Conservation (phyloP, 2,113 vertebrate species). For the Etia nguti region DNA sequence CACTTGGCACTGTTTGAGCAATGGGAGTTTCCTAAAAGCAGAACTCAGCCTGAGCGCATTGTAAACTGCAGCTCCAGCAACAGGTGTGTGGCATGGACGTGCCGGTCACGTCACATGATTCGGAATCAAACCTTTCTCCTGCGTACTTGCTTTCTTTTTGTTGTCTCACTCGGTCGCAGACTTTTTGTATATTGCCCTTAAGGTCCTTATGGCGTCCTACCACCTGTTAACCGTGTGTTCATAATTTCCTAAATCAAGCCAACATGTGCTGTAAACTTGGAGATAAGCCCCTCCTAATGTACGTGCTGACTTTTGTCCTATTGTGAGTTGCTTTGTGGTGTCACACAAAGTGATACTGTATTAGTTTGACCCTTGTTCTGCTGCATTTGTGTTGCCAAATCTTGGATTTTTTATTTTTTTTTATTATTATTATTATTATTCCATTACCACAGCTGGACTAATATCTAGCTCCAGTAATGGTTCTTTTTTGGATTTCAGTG, state of each 20-base stretch:
- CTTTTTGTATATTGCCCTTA: neutral
- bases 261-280: neutral
- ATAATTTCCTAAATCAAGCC: neutral
- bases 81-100: slow-evolving; percentile 20
- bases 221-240: neutral
- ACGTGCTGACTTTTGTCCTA: slow-evolving; percentile 44
- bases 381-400: neutral
- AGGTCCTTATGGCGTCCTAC: neutral
- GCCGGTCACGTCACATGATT: neutral
- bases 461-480: neutral
- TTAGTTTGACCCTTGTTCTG: slow-evolving; percentile 53
- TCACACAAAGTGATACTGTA: slow-evolving; percentile 49
- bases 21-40: slow-evolving; percentile 11
- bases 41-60: neutral
- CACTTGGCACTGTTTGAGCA: neutral
- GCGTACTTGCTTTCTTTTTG: neutral
- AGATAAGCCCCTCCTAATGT: neutral
- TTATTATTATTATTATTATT: neutral
- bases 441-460: neutral
- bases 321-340: slow-evolving; percentile 34
- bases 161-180: neutral
- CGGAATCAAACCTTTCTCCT: neutral
- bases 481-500: neutral
- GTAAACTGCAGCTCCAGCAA: neutral
- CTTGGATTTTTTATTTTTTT: neutral